phyloP scores from a whole-genome alignment of 2,113 vertebrate species.

The Nematolebias whitei region DNA sequence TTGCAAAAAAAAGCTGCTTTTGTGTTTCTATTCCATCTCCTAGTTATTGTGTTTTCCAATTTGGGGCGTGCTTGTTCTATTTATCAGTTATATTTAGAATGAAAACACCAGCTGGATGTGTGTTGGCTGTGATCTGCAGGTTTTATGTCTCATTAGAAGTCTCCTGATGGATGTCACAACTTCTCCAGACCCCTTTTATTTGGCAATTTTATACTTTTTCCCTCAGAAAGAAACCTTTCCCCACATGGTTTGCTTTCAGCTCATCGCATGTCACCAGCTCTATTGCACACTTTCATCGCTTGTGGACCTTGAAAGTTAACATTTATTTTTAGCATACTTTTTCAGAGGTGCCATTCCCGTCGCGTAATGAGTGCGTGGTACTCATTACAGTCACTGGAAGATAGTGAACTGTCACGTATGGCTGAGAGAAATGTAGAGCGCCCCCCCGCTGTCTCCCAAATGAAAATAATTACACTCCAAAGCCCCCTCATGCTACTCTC shows the following conservation, averaged over 20 bases:
- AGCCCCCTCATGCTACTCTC: constrained; percentile 73
- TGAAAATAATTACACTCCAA: constrained; percentile 82
- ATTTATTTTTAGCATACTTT: constrained; percentile 72
- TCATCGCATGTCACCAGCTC: constrained; percentile 27
- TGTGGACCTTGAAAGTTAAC: constrained; percentile 58
- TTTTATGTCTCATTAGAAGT: constrained; percentile 46
- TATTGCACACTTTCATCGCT: constrained; percentile 25
- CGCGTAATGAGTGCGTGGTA: constrained; percentile 74
- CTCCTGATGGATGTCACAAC: constrained; percentile 27
- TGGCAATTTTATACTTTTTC: constrained; percentile 6
- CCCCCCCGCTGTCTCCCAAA: constrained; percentile 70
- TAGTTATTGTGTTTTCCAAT: constrained; percentile 2
- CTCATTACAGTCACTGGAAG: constrained; percentile 71
- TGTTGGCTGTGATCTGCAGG: neutral
- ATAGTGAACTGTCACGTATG: constrained; percentile 71
- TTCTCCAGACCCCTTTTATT: constrained; percentile 40
- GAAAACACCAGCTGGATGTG: constrained; percentile 10
- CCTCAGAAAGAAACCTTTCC: constrained; percentile 36
- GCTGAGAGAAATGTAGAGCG: constrained; percentile 72
- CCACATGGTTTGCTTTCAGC: constrained; percentile 17
- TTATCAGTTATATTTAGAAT: constrained; percentile 15
- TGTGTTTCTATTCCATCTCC: constrained; percentile 15
- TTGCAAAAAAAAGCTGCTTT: constrained; percentile 27
- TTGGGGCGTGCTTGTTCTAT: neutral
- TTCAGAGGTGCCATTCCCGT: constrained; percentile 49